Base-by-base conservation (phyloP, 2,113 vertebrate species). In the Myxocyprinus asiaticus region DNA sequence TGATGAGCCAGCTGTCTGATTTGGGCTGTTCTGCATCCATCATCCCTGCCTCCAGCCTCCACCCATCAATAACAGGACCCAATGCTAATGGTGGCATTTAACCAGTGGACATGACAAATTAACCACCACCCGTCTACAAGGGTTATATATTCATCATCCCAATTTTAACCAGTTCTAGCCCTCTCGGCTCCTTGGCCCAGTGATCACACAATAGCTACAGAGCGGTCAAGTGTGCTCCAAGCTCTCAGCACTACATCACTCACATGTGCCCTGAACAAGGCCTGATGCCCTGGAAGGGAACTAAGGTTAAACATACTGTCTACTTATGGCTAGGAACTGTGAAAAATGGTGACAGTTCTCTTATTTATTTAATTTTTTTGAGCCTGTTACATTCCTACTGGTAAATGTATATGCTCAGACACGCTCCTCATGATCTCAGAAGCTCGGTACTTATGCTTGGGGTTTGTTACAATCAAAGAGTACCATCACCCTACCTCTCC, bases 11-110 rank as follows among this genome's bases (percentile, higher is more conserved):
- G 85, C 72, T 70, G 79, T 92, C 90, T 91, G 90, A 90, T 93
- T 92, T 92, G 91, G 90, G 90, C 69, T 76, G 22, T 33, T 33
- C 1, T 33, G 93, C 94, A 95, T 95, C 94, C 93, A 93, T 96
- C 95, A 95, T 90, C 56, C 82, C 90, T 85, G 90, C 90, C 92
- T 90, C 58, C 84, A 90, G 70, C 79, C 42, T 77, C 79, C 92
- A 89, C 92, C 88, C 93, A 92, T 95, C 95, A 94, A 95, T 96
- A 96, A 91, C 88, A 87, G 90, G 91, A 89, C 94, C 92, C 91
- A 95, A 96, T 97, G 95, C 93, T 96, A 96, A 96, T 96, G 83
- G 87, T 89, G 90, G 88, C 91, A 89, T 90, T 92, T 90, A 88
- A 88, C 88, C 93, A 93, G 91, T 90, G 33, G 45, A 67, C 42